A percentile compares a stretch with the other conserved stretches of the same genome.
Evolutionary conservation across 2,888 invertebrate genomes (phyloP).

Genomic region (Notodonta ziczac): DNA sequence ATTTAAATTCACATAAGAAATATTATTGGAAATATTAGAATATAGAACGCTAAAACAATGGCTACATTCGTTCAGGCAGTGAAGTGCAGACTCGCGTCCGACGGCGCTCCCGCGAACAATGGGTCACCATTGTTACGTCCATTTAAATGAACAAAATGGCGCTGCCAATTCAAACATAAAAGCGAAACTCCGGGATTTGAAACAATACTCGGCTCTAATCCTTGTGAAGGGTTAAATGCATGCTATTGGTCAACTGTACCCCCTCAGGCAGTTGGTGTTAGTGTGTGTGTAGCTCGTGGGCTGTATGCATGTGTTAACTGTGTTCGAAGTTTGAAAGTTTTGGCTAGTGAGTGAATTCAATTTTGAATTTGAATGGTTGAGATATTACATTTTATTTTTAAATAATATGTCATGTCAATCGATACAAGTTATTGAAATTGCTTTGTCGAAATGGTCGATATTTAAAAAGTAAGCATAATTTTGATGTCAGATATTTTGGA

Average conservation of each 20-base stretch:
- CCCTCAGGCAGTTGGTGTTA: slow-evolving; percentile 42
- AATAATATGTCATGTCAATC: too few species aligned
- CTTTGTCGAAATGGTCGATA: too few species aligned
- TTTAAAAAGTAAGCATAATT: too few species aligned
- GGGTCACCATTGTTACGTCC: slow-evolving; percentile 80
- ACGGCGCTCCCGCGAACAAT: slow-evolving; percentile 70
- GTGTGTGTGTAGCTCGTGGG: neutral
- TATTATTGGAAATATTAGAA: slow-evolving; percentile 48
- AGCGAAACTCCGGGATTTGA: slow-evolving; percentile 70
- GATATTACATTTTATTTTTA: too few species aligned
- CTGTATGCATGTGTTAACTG: neutral
- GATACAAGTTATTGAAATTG: too few species aligned
- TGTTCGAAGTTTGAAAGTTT: neutral
- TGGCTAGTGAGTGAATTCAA: neutral
- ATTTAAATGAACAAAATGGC: slow-evolving; percentile 84
- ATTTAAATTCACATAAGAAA: slow-evolving; percentile 41
- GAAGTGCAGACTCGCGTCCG: slow-evolving; percentile 61
- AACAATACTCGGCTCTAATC: slow-evolving; percentile 78
- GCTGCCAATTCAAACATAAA: slow-evolving; percentile 66
- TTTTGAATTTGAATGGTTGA: neutral
- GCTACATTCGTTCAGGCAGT: slow-evolving; percentile 62
- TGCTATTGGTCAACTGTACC: slow-evolving; percentile 80
- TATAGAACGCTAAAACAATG: slow-evolving; percentile 63
- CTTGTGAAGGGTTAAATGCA: slow-evolving; percentile 79
- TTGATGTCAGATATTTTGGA: too few species aligned